phyloP scores from a whole-genome alignment of 2,797 vertebrate species.

The Halcyon leucocephala region DNA sequence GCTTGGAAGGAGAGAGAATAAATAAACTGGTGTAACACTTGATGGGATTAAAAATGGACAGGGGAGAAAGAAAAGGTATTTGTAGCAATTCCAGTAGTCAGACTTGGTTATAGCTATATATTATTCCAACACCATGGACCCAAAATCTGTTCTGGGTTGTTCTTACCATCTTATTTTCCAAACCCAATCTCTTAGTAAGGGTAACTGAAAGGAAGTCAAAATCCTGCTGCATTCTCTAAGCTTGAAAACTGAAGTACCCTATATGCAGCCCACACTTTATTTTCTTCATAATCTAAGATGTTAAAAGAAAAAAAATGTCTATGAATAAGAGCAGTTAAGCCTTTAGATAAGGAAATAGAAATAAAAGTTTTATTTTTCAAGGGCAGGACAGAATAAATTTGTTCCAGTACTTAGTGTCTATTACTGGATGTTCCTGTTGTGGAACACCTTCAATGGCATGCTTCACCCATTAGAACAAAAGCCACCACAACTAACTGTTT shows the following conservation, averaged over 20 bases:
- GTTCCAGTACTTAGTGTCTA: not conserved
- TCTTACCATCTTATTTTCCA: not conserved
- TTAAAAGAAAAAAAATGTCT: not conserved
- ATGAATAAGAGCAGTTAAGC: not conserved
- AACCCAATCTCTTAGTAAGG: not conserved
- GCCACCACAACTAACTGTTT: not conserved
- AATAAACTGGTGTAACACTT: not conserved
- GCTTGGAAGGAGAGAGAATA: not conserved
- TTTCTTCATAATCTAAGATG: not conserved
- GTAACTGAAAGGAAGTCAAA: not conserved
- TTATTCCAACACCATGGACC: not conserved
- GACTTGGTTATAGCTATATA: not conserved
- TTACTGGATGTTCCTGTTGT: not conserved
- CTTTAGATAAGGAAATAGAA: not conserved
- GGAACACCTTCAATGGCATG: not conserved
- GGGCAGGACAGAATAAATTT: not conserved
- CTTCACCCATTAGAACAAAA: not conserved
- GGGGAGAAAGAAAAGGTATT: not conserved
- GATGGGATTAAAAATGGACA: not conserved
- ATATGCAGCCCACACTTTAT: not conserved
- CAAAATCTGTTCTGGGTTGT: not conserved
- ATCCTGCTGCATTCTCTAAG: not conserved
- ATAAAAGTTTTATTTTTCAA: not conserved
- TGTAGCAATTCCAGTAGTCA: not conserved
- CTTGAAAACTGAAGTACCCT: not conserved